Conservation (phyloP, 1,140 invertebrate species). For the Thaumatotibia leucotreta region DNA sequence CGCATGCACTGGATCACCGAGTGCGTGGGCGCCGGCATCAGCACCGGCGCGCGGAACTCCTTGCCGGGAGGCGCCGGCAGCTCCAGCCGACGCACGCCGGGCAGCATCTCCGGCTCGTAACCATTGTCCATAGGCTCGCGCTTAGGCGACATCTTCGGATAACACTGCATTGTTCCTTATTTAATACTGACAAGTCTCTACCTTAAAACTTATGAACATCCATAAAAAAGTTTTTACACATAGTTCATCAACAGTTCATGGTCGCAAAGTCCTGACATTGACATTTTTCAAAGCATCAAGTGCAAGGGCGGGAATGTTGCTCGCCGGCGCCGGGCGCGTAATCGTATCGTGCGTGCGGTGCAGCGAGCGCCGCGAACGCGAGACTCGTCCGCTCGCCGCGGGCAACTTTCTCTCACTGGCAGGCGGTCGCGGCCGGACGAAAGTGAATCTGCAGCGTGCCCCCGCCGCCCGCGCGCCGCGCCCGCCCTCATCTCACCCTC, state of each 20-base stretch:
- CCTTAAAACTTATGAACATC: slow-evolving; percentile 20
- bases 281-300: slow-evolving; percentile 28
- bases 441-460: slow-evolving; percentile 72
- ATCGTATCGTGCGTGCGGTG: slow-evolving; percentile 58
- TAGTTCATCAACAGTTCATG: slow-evolving; percentile 24
- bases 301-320: slow-evolving; percentile 29
- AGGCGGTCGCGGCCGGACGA: slow-evolving; percentile 62
- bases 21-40: slow-evolving; percentile 55
- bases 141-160: slow-evolving; percentile 62
- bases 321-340: slow-evolving; percentile 29
- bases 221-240: slow-evolving; percentile 26
- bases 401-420: slow-evolving; percentile 74
- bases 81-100: slow-evolving; percentile 58
- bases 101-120: slow-evolving; percentile 60
- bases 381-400: slow-evolving; percentile 69
- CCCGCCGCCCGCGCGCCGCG: slow-evolving; percentile 37
- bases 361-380: slow-evolving; percentile 61
- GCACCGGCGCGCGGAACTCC: slow-evolving; percentile 65
- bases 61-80: slow-evolving; percentile 69
- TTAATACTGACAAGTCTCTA: slow-evolving; percentile 21
- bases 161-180: slow-evolving; percentile 63
- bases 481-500: slow-evolving; percentile 12
- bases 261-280: slow-evolving; percentile 32
- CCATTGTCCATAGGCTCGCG: slow-evolving; percentile 51
- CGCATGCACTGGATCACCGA: slow-evolving; percentile 77